Conservation (phyloP, 2,113 vertebrate genomes). For the Phalacrocorax pelagicus region DNA sequence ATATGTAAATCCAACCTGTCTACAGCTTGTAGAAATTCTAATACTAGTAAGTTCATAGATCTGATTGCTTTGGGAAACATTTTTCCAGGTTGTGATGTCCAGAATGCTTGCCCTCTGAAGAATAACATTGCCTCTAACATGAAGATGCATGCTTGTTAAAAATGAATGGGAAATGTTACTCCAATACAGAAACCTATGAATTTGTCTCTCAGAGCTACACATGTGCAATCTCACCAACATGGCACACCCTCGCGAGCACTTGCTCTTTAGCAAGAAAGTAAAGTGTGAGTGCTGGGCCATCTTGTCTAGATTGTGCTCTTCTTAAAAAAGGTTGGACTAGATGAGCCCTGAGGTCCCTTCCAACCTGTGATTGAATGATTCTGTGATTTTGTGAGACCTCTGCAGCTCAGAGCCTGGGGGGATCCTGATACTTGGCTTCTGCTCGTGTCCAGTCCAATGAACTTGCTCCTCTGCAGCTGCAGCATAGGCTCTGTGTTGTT, state of each 20-base stretch:
- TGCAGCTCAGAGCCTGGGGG: neutral
- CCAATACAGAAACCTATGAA: neutral
- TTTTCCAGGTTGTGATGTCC: neutral
- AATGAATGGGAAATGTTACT: neutral
- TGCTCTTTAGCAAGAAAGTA: neutral
- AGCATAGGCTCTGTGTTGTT: neutral
- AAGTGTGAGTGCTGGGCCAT: no score
- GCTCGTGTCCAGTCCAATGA: fast-evolving
- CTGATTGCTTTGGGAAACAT: neutral
- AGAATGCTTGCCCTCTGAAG: neutral
- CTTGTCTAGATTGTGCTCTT: no score
- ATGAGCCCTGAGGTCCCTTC: no score
- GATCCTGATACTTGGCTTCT: neutral
- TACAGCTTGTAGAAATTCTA: neutral
- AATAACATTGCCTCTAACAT: neutral
- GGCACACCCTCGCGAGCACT: neutral
- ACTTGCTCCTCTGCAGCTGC: neutral
- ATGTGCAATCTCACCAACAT: neutral
- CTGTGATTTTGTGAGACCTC: no score
- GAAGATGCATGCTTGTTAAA: neutral
- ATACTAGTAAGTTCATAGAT: neutral
- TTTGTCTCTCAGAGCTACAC: neutral
- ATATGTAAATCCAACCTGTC: neutral
- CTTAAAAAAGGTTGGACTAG: no score
- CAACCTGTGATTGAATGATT: no score